phyloP scores from a whole-genome alignment of 2,797 vertebrate species.

The Lophius americanus region DNA sequence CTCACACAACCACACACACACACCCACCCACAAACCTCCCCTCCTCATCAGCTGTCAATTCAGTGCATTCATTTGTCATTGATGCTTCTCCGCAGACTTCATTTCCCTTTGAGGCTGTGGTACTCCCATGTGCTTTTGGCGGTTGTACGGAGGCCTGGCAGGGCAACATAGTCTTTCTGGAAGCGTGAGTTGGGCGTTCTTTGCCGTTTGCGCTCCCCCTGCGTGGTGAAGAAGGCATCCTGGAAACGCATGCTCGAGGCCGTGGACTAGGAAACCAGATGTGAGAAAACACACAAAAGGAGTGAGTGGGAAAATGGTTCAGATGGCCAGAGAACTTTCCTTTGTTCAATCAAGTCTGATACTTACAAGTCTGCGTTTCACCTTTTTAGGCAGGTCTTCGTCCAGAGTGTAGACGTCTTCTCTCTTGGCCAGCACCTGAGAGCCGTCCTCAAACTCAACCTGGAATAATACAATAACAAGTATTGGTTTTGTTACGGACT shows the following conservation, averaged over 20 bases:
- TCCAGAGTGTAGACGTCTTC: constrained; percentile 95
- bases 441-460: constrained; percentile 99
- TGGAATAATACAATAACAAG: constrained; percentile 41
- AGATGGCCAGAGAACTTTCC: background rate
- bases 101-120: constrained; percentile 85
- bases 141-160: constrained; percentile 88
- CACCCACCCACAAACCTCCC: constrained; percentile 4
- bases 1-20: constrained; percentile 19
- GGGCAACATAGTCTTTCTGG: constrained; percentile 93
- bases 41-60: constrained; percentile 43
- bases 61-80: constrained; percentile 70
- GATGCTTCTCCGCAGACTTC: constrained; percentile 48
- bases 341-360: constrained; percentile 53
- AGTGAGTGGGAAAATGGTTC: constrained; percentile 17
- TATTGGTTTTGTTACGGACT: background rate
- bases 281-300: constrained; percentile 1
- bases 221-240: constrained; percentile 91
- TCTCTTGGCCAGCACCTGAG: constrained; percentile 93
- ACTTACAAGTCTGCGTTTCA: constrained; percentile 97
- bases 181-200: constrained; percentile 92
- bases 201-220: constrained; percentile 92
- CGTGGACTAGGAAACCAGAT: constrained; percentile 84
- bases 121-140: constrained; percentile 90
- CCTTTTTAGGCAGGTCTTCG: constrained; percentile 97
- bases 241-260: constrained; percentile 97